Percentiles rank a stretch among this genome's conserved stretches.
These are phyloP conservation scores for Tympanuchus pallidicinctus DNA, from an alignment of 2,113 vertebrate species.

Conservation along the genomic window DNA sequence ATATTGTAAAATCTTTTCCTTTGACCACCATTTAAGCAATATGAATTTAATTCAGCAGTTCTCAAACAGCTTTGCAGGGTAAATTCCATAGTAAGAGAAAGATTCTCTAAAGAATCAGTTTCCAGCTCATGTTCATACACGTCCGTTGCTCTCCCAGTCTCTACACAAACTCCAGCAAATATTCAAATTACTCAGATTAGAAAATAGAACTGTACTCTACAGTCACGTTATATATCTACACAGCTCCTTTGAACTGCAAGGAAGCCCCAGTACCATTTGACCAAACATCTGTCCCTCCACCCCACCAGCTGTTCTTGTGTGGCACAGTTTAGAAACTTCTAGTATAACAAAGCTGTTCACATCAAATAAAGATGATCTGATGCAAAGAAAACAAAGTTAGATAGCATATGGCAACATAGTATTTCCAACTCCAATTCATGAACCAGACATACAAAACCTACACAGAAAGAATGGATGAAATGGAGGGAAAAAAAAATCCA, in stretches of 20 bases:
- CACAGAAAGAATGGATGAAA: not conserved
- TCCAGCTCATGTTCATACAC: not conserved
- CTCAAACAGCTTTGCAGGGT: not conserved
- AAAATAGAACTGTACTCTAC: not conserved
- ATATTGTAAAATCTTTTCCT: not conserved
- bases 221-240: not conserved
- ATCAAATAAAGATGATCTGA: conserved; percentile 52
- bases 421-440: conserved; percentile 5
- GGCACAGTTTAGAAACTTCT: conserved; percentile 26
- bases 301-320: conserved; percentile 48
- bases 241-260: conserved; percentile 39
- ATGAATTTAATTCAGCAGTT: not conserved
- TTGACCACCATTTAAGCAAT: not conserved
- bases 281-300: conserved; percentile 70
- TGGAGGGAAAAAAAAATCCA: not conserved
- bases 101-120: not conserved
- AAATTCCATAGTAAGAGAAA: not conserved
- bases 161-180: conserved; percentile 9
- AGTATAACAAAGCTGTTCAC: conserved; percentile 54
- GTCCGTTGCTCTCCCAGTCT: not conserved
- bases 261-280: conserved; percentile 52
- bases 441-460: not conserved
- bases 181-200: conserved; percentile 27
- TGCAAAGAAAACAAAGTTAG: conserved; percentile 33
- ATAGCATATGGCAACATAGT: conserved; percentile 42